Percentiles rank a stretch among this genome's conserved stretches.
These are phyloP conservation scores for Menura novaehollandiae DNA, from an alignment of 2,113 vertebrate genomes.

Conservation along the genomic window DNA sequence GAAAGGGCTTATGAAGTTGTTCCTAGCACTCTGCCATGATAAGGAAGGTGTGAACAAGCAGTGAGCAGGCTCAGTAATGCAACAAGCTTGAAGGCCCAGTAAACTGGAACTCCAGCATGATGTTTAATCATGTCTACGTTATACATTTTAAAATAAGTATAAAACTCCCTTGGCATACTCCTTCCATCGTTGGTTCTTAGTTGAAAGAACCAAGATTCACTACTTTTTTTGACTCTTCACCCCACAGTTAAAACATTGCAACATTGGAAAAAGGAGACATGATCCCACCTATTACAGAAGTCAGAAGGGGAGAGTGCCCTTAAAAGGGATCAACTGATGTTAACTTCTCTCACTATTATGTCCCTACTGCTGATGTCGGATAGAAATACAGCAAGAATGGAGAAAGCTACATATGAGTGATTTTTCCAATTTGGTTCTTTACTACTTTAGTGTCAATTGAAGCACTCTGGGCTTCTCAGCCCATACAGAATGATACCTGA, in stretches of 20 bases:
- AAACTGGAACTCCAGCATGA: neutral
- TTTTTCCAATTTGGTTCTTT: neutral
- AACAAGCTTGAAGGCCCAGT: neutral
- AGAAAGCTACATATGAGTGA: neutral
- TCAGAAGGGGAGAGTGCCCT: neutral
- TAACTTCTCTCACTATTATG: neutral
- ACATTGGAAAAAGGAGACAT: neutral
- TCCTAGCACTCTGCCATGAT: neutral
- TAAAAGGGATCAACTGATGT: neutral
- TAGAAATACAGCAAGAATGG: neutral
- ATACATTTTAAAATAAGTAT: neutral
- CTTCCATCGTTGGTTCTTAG: neutral
- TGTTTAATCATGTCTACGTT: neutral
- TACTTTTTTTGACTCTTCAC: neutral
- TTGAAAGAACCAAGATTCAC: neutral
- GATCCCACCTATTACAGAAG: neutral
- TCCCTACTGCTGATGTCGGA: neutral
- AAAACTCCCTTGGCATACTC: neutral
- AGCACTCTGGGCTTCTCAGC: neutral
- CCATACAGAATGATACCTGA: accelerated
- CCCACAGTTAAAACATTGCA: neutral
- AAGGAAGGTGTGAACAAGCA: neutral
- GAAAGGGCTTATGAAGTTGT: neutral
- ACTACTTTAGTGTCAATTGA: neutral
- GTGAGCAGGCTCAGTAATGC: neutral